Percentiles rank a stretch among this genome's conserved stretches.
Conservation (phyloP, 2,888 invertebrate genomes). For the Graphium colonna region DNA sequence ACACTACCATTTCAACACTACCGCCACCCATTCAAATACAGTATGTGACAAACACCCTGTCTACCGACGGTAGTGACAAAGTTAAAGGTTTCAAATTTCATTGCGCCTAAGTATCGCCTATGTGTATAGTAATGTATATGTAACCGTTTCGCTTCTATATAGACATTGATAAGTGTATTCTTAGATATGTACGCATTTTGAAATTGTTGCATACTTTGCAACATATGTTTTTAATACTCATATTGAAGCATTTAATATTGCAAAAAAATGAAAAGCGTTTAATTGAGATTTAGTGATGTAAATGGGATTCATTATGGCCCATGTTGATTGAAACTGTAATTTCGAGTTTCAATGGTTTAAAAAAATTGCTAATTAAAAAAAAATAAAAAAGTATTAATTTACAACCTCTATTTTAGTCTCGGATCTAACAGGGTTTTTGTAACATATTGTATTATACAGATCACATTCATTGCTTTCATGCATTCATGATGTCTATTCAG, state of each 20-base stretch:
- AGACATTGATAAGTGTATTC: no score
- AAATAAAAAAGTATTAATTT: not conserved
- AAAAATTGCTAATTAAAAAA: not conserved
- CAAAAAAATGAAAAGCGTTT: not conserved
- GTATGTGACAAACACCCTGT: slow-evolving; percentile 19
- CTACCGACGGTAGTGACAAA: not conserved
- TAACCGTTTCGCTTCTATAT: no score
- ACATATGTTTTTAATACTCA: not conserved
- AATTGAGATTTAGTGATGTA: not conserved
- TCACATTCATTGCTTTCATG: not conserved
- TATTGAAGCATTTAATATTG: no score
- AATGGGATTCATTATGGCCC: not conserved
- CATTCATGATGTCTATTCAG: not conserved
- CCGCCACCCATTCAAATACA: not conserved
- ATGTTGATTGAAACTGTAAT: no score
- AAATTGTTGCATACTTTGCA: not conserved
- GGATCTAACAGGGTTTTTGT: slow-evolving; percentile 19
- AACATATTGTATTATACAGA: slow-evolving; percentile 9
- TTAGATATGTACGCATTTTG: no score
- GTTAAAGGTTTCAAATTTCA: no score
- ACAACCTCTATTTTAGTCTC: not conserved
- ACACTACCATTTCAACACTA: not conserved
- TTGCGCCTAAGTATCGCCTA: no score
- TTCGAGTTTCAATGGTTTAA: not conserved
- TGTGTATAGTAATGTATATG: no score